These are phyloP conservation scores for Nymphalis polychloros DNA, from an alignment of 2,888 invertebrate genomes.

Conservation along the genomic window DNA sequence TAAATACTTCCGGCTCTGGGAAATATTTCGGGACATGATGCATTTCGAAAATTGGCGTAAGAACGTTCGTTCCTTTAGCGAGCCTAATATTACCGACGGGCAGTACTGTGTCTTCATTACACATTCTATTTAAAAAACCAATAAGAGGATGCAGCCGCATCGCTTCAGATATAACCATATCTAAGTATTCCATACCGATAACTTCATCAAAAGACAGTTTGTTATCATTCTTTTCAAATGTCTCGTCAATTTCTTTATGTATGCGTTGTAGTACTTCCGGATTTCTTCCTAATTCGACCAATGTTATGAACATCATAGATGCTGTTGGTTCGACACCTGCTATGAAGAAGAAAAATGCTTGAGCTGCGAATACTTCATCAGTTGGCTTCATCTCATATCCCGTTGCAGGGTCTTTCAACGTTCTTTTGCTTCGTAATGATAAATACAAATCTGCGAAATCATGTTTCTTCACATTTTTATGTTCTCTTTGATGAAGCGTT, in stretches of 20 bases:
- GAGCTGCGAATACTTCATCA: conserved; percentile 47
- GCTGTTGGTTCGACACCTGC: conserved; percentile 67
- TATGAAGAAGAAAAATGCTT: conserved; percentile 62
- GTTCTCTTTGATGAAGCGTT: too few relatives aligned
- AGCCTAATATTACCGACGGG: conserved; percentile 59
- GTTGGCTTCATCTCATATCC: too few relatives aligned
- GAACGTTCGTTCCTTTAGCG: conserved; percentile 52
- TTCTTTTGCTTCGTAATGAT: too few relatives aligned
- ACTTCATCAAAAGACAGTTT: conserved; percentile 52
- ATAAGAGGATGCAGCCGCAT: conserved; percentile 57
- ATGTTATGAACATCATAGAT: conserved; percentile 50
- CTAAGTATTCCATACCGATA: conserved; percentile 54
- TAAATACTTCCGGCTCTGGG: too few relatives aligned
- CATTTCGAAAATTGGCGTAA: too few relatives aligned
- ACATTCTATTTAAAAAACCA: conserved; percentile 49
- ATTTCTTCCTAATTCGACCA: conserved; percentile 57
- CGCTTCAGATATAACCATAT: conserved; percentile 55
- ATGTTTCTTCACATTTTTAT: too few relatives aligned
- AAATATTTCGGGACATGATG: too few relatives aligned
- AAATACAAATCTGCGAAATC: too few relatives aligned
- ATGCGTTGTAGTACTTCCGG: conserved; percentile 52
- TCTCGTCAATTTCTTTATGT: conserved; percentile 57
- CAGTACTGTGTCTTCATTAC: conserved; percentile 50
- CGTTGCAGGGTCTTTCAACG: too few relatives aligned
- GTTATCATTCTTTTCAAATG: conserved; percentile 45